phyloP scores from a whole-genome alignment of 2,797 vertebrate species.

The Choloepus didactylus region DNA sequence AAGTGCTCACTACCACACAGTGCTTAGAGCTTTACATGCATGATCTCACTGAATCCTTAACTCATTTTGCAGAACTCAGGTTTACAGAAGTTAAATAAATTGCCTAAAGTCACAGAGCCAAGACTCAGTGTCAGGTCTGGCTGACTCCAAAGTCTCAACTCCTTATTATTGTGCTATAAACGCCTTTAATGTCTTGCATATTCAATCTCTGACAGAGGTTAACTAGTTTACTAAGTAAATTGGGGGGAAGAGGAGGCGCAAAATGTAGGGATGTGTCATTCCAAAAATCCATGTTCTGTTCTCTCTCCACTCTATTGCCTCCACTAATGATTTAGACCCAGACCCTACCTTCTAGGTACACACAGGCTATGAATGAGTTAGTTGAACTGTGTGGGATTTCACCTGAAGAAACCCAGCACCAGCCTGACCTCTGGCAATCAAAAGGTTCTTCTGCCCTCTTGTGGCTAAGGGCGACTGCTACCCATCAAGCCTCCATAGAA shows the following conservation, averaged over 20 bases:
- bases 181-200: not conserved
- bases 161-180: not conserved
- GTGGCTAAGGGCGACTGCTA: conserved; percentile 52
- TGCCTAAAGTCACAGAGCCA: not conserved
- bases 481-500: conserved; percentile 46
- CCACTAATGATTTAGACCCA: not conserved
- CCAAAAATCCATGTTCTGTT: not conserved
- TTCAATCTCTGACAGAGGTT: not conserved
- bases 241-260: not conserved
- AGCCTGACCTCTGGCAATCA: not conserved
- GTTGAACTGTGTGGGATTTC: not conserved
- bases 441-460: conserved; percentile 79
- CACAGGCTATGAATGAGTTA: not conserved
- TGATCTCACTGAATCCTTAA: not conserved
- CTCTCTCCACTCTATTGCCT: not conserved
- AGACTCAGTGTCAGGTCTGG: not conserved
- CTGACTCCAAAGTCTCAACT: not conserved
- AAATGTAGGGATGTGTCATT: not conserved
- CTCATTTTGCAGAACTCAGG: not conserved
- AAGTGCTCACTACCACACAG: not conserved
- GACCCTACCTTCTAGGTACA: not conserved
- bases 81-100: conserved; percentile 10
- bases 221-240: not conserved
- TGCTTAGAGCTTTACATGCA: not conserved
- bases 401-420: not conserved